Base-by-base conservation (phyloP, 2,888 invertebrate species). In the Cerastis leucographa region DNA sequence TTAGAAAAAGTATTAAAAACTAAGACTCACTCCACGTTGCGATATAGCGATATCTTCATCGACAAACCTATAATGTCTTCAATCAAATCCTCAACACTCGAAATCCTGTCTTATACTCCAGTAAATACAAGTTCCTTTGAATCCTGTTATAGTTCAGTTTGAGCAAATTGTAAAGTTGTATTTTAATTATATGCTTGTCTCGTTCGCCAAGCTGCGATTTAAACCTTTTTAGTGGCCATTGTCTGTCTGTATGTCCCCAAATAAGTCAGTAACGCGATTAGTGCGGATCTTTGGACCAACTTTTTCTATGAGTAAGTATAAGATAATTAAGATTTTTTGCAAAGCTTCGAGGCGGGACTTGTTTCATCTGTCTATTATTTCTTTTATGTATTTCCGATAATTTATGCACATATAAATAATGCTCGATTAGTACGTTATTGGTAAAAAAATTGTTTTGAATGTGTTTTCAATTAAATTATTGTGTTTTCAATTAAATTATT, bases 141-240 rank as follows among this genome's bases (percentile, higher is more conserved):
- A 61, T 66, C 46, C 29, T 75, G 76, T 83, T 76, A 6, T 49
- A 74, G 69, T 80, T 80, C 64, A 81, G 76, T 76, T 71, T 1
- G 42, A 65, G 81, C 64, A 85, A 66, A 84, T 77, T 73, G 75
- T 88, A 86, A 79, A 71, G 87, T 91, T 87, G 91, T 82, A 73
- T 87, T 88, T 88, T 94, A 94, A 93, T 94, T 92, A 93, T 91
- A 95, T 95, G 92, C 95, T 90, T 86, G 94, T 94, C 95, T 92
- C 94, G 95, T 95, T 89, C 91, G 84, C 89, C 89, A 89, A 90
- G 89, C 90, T 90, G 92, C 94, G 95, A 94, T 95, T 95, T 94
- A 94, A 95, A 95, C 94, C 94, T 93, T 95, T 94, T 94, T 95
- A 94, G 91, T 91, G 91, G 88, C 92, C 91, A 94, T 94, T 94